phyloP scores from a whole-genome alignment of 2,797 vertebrate genomes.

The Crax fasciolata region DNA sequence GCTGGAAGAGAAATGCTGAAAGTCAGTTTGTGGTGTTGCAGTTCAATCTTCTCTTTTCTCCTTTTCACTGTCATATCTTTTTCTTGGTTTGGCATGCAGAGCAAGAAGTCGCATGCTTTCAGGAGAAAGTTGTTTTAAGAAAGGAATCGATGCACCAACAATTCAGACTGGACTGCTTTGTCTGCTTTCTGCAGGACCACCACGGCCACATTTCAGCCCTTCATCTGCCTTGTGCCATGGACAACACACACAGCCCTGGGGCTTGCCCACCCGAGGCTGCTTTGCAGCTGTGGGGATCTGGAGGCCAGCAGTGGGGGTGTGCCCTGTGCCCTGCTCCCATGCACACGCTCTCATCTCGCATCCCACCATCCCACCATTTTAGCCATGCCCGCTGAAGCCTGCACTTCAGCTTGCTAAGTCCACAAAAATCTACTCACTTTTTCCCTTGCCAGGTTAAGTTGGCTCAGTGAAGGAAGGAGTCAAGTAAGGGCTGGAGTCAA shows the following conservation, averaged over 20 bases:
- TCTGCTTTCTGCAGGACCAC: neutral
- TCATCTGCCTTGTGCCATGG: neutral
- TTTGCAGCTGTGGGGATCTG: neutral
- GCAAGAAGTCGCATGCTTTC: neutral
- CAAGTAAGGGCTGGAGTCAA: neutral
- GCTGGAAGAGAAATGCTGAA: neutral
- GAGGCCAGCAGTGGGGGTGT: neutral
- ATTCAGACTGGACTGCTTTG: neutral
- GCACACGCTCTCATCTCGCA: neutral
- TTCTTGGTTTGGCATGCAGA: neutral
- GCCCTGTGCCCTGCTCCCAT: neutral
- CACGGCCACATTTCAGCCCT: neutral
- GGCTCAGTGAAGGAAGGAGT: neutral
- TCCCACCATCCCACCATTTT: neutral
- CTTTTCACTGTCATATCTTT: neutral
- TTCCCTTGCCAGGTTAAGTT: neutral
- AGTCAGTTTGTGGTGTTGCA: neutral
- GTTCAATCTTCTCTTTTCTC: rapidly evolving
- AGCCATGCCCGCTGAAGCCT: neutral
- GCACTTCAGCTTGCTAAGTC: neutral
- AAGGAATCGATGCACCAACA: rapidly evolving
- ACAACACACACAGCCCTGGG: neutral
- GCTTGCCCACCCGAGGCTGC: neutral
- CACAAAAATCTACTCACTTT: neutral
- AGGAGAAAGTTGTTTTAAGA: neutral